A percentile compares a stretch with the other conserved stretches of the same genome.
phyloP scores from a whole-genome alignment of 2,113 vertebrate genomes.

The Perca fluviatilis region DNA sequence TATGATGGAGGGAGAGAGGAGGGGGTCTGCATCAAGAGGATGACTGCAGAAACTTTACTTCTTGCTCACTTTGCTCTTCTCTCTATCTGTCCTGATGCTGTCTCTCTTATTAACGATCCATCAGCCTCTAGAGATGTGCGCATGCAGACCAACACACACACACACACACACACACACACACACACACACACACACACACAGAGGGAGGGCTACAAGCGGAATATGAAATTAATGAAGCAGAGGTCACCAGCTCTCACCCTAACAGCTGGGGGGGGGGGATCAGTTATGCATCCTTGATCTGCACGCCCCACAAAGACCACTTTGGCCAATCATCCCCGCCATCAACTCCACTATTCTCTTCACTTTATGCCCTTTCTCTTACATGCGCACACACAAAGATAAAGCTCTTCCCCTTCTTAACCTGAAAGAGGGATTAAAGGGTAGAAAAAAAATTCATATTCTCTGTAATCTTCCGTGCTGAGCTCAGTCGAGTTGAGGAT shows the following conservation, averaged over 20 bases:
- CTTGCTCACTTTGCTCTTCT: constrained; percentile 49
- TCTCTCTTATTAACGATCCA: constrained; percentile 52
- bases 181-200: constrained; percentile 10
- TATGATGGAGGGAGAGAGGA: constrained; percentile 24
- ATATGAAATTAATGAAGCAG: constrained; percentile 53
- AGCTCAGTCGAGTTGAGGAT: constrained; percentile 57
- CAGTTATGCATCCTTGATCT: constrained; percentile 54
- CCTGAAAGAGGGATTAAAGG: constrained; percentile 69
- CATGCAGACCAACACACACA: constrained; percentile 32
- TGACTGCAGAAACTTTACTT: constrained; percentile 54
- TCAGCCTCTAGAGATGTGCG: constrained; percentile 39
- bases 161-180: constrained; percentile 9
- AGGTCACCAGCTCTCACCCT: constrained; percentile 43
- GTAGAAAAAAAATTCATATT: constrained; percentile 51
- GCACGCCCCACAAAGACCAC: constrained; percentile 27
- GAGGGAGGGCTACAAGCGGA: constrained; percentile 16
- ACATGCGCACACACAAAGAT: constrained; percentile 42
- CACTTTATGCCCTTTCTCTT: constrained; percentile 31
- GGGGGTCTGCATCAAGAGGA: constrained; percentile 37
- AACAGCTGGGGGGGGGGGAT: constrained; percentile 18
- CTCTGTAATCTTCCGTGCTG: constrained; percentile 68
- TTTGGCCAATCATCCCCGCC: constrained; percentile 33
- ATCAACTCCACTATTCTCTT: constrained; percentile 32
- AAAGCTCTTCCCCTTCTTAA: constrained; percentile 60
- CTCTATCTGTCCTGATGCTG: constrained; percentile 32